These are phyloP conservation scores for Acanthis flammea DNA, from an alignment of 2,797 vertebrate species.

Conservation along the genomic window DNA sequence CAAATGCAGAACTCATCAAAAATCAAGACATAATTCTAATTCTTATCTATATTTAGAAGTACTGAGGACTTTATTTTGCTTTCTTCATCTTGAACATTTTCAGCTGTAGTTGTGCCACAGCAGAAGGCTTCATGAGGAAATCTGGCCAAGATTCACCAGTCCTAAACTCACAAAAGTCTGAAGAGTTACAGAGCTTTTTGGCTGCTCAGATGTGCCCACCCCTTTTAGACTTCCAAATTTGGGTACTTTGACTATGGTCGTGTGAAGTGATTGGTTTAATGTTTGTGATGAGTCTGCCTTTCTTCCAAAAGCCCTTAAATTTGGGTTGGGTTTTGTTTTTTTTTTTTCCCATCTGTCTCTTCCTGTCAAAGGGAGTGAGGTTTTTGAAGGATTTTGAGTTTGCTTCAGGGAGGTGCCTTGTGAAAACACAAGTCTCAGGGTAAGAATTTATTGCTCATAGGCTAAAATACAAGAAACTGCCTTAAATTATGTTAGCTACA, in stretches of 20 bases:
- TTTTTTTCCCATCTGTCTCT: background rate
- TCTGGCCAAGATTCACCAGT: background rate
- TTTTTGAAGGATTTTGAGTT: background rate
- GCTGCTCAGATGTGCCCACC: background rate
- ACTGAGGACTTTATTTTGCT: background rate
- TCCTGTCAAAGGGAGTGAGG: background rate
- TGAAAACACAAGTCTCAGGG: background rate
- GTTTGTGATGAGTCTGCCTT: background rate
- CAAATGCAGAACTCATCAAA: background rate
- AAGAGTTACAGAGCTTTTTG: background rate
- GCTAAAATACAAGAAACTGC: background rate
- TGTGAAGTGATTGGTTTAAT: background rate
- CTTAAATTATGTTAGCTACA: background rate
- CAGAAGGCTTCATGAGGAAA: background rate
- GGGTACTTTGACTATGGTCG: background rate
- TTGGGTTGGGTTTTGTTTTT: fast-evolving
- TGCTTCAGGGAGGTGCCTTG: background rate
- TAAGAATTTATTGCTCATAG: background rate
- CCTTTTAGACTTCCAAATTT: background rate
- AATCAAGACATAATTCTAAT: background rate
- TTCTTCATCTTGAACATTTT: background rate
- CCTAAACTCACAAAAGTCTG: background rate
- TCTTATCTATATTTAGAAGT: background rate
- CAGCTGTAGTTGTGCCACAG: background rate
- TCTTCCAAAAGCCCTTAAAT: background rate